Base-by-base conservation (phyloP, 2,113 vertebrate genomes). In the Xenopus laevis region DNA sequence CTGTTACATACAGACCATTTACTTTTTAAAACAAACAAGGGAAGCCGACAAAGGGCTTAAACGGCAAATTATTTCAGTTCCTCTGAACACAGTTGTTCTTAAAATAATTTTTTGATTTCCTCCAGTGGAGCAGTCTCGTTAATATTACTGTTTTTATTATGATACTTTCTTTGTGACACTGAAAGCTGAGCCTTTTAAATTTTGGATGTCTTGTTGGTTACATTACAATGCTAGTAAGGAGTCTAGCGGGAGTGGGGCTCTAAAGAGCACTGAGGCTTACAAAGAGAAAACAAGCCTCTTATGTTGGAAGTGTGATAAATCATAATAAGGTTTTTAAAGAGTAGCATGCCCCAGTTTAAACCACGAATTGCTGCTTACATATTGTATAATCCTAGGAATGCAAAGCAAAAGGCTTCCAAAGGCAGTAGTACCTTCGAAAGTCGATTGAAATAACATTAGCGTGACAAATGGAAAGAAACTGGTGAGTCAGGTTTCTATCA, bases 281-380 rank as follows among this genome's bases (percentile, higher is more conserved):
- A 76, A 76, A 76, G 65, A 69, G 68, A 67, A 76, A 76, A 76
- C 73, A 76, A 76, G 73, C 73, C 57, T 68, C 73, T 76, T 76
- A 76, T 76, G 73, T 76, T 76, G 68, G 65, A 76, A 76, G 73
- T 69, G 65, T 61, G 73, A 76, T 76, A 76, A 76, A 76, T 68
- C 73, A 76, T 68, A 76, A 76, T 76, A 65, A 53, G 65, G 69
- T 76, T 76, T 76, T 69, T n/a, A 69, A 76, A 76, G 57, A 76
- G 73, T n/a, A 68, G 65, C 57, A n/a, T 76, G 73, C 58, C 73
- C 73, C 65, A 76, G 65, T 76, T 76, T 69, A 62, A 68, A 62
- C 50, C 18, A 47, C 20, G 16, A 21, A 75, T 60, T 68, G 72
- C 64, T 75, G 65, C 60, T 75, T 68, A 53, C 72, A 67, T 62